These are phyloP conservation scores for Cataglyphis altisquamis DNA, from an alignment of 2,888 invertebrate species.

Conservation along the genomic window DNA sequence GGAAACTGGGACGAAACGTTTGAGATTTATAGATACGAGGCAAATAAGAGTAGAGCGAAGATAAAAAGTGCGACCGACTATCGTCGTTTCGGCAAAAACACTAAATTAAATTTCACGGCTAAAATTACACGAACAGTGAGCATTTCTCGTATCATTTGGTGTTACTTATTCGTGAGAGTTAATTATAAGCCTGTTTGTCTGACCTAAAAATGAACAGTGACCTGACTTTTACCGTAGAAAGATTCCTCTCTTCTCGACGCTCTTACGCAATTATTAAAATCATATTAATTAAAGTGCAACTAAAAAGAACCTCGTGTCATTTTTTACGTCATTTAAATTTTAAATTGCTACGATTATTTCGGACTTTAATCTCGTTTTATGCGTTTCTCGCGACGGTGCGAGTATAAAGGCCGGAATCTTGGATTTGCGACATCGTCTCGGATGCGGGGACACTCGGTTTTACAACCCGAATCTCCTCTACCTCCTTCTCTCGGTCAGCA, in stretches of 20 bases:
- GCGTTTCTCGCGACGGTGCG: neutral
- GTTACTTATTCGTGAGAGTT: neutral
- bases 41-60: neutral
- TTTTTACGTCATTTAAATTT: neutral
- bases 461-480: constrained; percentile 53
- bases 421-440: constrained; percentile 41
- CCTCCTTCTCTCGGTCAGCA: constrained; percentile 62
- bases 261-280: neutral
- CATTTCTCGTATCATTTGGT: neutral
- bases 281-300: neutral
- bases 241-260: neutral
- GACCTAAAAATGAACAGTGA: neutral
- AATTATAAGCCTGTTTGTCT: constrained; percentile 30
- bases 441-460: constrained; percentile 49
- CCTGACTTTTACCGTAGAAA: neutral
- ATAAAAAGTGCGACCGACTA: neutral
- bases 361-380: constrained; percentile 5
- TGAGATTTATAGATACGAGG: constrained; percentile 9
- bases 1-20: neutral
- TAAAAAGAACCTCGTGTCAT: neutral
- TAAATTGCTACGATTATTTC: neutral
- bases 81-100: neutral
- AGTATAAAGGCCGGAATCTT: constrained; percentile 13
- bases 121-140: constrained; percentile 5
- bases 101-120: constrained; percentile 1